Evolutionary conservation across 2,113 vertebrate species (phyloP).

Genomic region (Neolamprologus modestus): DNA sequence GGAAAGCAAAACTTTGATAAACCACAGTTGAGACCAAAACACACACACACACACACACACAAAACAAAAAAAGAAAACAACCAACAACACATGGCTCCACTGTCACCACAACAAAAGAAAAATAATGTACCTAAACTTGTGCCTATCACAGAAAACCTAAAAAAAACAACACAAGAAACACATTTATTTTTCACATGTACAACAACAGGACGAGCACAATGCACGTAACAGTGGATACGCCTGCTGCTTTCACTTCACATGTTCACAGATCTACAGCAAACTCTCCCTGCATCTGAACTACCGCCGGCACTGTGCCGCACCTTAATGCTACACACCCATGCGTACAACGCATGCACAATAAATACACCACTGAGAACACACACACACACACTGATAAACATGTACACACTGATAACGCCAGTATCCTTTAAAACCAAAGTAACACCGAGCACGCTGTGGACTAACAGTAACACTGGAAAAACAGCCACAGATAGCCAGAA

Average conservation of each 20-base stretch:
- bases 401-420: not conserved
- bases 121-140: not conserved
- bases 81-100: not conserved
- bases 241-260: constrained; percentile 4
- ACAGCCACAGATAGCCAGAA: constrained; percentile 22
- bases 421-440: not conserved
- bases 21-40: not conserved
- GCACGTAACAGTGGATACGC: not conserved
- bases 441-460: constrained; percentile 2
- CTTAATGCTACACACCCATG: constrained; percentile 1
- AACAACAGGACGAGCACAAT: not conserved
- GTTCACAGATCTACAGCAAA: not conserved
- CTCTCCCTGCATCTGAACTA: not conserved
- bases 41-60: not conserved
- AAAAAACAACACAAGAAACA: not conserved
- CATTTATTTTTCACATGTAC: not conserved
- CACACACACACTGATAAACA: not conserved
- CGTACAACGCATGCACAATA: constrained; percentile 24
- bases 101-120: not conserved
- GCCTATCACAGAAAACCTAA: not conserved
- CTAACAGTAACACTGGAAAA: constrained; percentile 21
- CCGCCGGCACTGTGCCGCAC: not conserved
- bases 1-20: constrained; percentile 1
- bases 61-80: not conserved
- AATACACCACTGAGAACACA: constrained; percentile 25